Evolutionary conservation across 2,113 vertebrate genomes (phyloP).

Genomic region (Passer domesticus): DNA sequence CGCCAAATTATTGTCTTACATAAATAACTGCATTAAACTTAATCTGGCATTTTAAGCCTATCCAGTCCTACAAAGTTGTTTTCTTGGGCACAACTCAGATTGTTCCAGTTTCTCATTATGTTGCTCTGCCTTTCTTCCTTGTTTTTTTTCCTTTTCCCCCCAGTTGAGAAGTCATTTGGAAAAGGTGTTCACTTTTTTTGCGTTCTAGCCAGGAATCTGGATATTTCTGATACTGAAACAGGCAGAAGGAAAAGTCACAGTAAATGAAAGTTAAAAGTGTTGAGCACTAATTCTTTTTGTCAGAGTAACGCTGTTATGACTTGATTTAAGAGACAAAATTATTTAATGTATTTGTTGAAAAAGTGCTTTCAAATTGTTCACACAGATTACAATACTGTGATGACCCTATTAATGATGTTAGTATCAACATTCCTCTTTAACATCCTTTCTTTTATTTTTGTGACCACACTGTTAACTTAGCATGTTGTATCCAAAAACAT

Average conservation of each 20-base stretch:
- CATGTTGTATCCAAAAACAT: neutral
- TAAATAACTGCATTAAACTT: slow-evolving; percentile 8
- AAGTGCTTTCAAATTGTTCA: neutral
- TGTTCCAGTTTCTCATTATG: slow-evolving; percentile 24
- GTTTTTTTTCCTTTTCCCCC: neutral
- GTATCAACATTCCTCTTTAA: neutral
- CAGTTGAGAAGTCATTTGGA: neutral
- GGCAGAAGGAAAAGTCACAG: slow-evolving; percentile 6
- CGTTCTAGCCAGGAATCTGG: slow-evolving; percentile 2
- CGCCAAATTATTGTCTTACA: slow-evolving; percentile 8
- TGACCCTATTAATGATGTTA: neutral
- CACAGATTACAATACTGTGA: neutral
- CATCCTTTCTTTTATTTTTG: neutral
- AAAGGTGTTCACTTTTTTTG: slow-evolving; percentile 22
- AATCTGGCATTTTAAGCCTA: neutral
- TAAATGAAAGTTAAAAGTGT: neutral
- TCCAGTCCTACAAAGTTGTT: neutral
- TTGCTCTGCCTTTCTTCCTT: neutral
- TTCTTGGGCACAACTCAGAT: neutral
- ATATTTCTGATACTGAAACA: slow-evolving; percentile 21
- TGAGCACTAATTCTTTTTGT: neutral
- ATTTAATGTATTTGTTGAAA: neutral
- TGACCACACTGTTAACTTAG: neutral
- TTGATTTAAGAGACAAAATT: neutral
- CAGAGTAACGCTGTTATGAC: neutral